Conservation (phyloP, 2,797 vertebrate species). For the Melanotaenia maccullochi region DNA sequence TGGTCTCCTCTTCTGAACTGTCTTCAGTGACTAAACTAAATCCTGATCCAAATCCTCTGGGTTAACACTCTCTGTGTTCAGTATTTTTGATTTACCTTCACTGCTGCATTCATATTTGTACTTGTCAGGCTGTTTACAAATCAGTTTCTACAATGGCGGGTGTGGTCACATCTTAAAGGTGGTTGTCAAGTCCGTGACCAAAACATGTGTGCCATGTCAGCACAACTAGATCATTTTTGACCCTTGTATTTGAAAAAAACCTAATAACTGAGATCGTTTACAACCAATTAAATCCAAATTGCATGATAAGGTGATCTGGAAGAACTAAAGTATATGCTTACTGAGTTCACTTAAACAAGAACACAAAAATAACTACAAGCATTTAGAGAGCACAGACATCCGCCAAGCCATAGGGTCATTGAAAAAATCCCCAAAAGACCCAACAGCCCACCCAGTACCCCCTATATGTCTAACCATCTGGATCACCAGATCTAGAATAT, state of each 20-base stretch:
- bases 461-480: too few species aligned
- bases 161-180: neutral
- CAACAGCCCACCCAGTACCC: too few species aligned
- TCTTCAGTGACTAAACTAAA: neutral
- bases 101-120: constrained; percentile 1
- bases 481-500: too few species aligned
- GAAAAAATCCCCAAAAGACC: too few species aligned
- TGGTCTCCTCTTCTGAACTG: neutral
- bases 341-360: neutral
- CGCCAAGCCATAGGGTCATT: too few species aligned
- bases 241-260: neutral
- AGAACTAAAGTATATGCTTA: neutral
- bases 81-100: constrained; percentile 3
- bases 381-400: too few species aligned
- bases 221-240: neutral
- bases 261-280: neutral
- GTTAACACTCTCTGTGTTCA: neutral
- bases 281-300: constrained; percentile 1
- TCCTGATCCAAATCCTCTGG: neutral
- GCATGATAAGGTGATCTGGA: neutral
- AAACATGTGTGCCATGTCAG: neutral
- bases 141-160: too few species aligned
- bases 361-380: too few species aligned
- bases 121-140: neutral
- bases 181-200: neutral